Percentiles rank a stretch among this genome's conserved stretches.
Conservation (phyloP, 2,113 vertebrate species). For the Sigmodon hispidus region DNA sequence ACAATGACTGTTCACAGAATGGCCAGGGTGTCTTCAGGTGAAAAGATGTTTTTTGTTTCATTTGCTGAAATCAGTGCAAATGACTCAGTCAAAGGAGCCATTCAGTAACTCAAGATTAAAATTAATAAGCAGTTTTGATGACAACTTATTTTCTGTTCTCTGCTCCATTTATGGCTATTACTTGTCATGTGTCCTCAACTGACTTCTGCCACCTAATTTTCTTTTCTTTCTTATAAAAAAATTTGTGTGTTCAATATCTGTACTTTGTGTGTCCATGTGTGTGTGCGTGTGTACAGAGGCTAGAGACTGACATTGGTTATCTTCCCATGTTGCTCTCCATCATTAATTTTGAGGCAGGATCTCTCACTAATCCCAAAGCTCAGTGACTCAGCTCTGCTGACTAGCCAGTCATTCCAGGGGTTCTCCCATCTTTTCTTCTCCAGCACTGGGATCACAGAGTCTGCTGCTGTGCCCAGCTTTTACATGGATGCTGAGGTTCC, state of each 20-base stretch:
- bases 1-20: slow-evolving; percentile 41
- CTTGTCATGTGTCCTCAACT: not conserved
- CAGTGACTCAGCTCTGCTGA: not conserved
- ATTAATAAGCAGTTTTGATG: not conserved
- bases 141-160: slow-evolving; percentile 31
- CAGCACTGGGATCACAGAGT: not conserved
- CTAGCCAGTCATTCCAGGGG: not conserved
- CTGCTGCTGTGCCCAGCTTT: not conserved
- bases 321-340: not conserved
- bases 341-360: not conserved
- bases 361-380: not conserved
- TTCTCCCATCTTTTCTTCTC: not conserved
- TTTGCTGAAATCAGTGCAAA: slow-evolving; percentile 42
- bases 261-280: not conserved
- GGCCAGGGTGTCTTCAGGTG: not conserved
- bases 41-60: not conserved
- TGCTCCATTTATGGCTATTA: not conserved
- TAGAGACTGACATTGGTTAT: not conserved
- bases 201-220: not conserved
- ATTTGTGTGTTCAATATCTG: not conserved
- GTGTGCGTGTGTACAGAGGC: not conserved
- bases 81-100: slow-evolving; percentile 13
- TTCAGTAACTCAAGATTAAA: not conserved
- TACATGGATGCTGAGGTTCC: not conserved
- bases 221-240: not conserved